phyloP scores from a whole-genome alignment of 2,797 vertebrate genomes.

The Fistularia commersonii region DNA sequence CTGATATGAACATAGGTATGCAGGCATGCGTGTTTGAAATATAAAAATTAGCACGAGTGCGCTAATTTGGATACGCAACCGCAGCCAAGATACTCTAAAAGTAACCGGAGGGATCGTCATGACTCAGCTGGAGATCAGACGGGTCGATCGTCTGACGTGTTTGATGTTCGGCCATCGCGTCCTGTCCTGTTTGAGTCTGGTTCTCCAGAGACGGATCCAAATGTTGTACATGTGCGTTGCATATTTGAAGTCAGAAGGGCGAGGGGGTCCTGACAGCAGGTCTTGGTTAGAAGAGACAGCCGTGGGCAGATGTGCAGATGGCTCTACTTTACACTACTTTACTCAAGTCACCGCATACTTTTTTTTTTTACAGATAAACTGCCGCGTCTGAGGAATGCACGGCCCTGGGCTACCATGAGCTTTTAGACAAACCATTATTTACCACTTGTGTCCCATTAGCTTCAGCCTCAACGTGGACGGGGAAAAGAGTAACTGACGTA shows the following conservation, averaged over 20 bases:
- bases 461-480: too few relatives aligned
- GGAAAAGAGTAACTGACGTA: too few relatives aligned
- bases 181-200: background rate
- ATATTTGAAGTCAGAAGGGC: conserved; percentile 6
- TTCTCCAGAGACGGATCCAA: conserved; percentile 37
- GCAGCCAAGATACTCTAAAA: too few relatives aligned
- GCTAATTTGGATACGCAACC: too few relatives aligned
- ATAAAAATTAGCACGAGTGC: too few relatives aligned
- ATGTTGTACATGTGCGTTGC: conserved; percentile 11
- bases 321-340: conserved; percentile 20
- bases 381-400: conserved; percentile 38
- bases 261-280: too few relatives aligned
- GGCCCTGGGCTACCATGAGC: conserved; percentile 23
- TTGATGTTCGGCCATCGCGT: background rate
- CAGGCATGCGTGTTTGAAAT: too few relatives aligned
- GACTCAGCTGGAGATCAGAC: too few relatives aligned
- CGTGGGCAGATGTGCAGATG: conserved; percentile 24
- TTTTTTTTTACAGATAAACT: conserved; percentile 26
- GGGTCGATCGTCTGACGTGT: background rate
- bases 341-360: conserved; percentile 2
- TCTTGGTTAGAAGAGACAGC: too few relatives aligned
- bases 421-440: background rate
- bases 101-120: too few relatives aligned
- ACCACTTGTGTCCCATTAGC: background rate
- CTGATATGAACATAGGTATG: too few relatives aligned